A percentile compares a stretch with the other conserved stretches of the same genome.
Evolutionary conservation across 2,113 vertebrate species (phyloP).

Genomic region (Gallinago media): DNA sequence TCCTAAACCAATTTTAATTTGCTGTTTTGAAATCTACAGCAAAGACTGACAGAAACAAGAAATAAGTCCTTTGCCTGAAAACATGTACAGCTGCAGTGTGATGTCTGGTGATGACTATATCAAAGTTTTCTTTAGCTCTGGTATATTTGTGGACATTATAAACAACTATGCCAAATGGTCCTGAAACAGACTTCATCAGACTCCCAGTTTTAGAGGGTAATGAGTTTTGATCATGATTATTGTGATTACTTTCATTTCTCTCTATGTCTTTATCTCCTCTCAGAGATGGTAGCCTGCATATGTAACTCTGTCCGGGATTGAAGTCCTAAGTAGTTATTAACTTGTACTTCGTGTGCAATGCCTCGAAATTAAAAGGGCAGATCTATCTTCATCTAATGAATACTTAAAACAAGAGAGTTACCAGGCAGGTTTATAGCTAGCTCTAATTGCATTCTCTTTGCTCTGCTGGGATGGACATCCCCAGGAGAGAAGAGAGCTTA

Average conservation of each 20-base stretch:
- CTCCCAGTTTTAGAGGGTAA: conserved; percentile 12
- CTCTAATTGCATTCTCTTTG: background rate
- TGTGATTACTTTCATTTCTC: background rate
- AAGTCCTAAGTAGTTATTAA: conserved; percentile 49
- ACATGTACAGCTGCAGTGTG: background rate
- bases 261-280: conserved; percentile 21
- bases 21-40: background rate
- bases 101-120: background rate
- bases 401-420: conserved; percentile 21
- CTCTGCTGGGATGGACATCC: background rate
- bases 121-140: background rate
- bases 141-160: background rate
- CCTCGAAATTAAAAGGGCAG: conserved; percentile 48
- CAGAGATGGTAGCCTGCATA: background rate
- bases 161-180: background rate
- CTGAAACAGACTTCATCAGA: conserved; percentile 30
- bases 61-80: background rate
- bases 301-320: background rate
- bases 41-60: background rate
- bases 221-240: conserved; percentile 16
- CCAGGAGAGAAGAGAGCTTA: background rate
- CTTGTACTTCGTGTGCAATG: conserved; percentile 37
- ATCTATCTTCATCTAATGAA: conserved; percentile 52
- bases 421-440: conserved; percentile 39
- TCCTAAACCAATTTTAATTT: background rate